These are phyloP conservation scores for Neosalanx taihuensis DNA, from an alignment of 2,797 vertebrate genomes.

Conservation along the genomic window DNA sequence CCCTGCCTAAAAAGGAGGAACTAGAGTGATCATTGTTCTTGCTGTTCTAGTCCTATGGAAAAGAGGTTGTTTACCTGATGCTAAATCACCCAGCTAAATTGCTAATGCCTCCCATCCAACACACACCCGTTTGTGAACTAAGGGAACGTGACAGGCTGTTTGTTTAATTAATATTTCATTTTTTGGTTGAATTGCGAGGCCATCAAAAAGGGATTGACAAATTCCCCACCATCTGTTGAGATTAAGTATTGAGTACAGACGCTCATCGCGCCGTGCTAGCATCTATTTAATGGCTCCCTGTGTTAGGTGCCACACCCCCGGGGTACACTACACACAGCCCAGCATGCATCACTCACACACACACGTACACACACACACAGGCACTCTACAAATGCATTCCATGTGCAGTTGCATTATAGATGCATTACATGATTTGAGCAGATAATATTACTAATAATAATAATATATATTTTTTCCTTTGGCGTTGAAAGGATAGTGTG, in stretches of 20 bases:
- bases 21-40: neutral
- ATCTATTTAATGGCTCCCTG: slow-evolving; percentile 42
- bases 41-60: slow-evolving; percentile 5
- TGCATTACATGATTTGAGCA: neutral
- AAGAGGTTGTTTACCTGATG: slow-evolving; percentile 14
- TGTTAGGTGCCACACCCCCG: slow-evolving; percentile 13
- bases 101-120: slow-evolving; percentile 14
- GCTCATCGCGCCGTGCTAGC: slow-evolving; percentile 27
- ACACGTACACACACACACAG: slow-evolving; percentile 15
- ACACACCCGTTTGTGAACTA: slow-evolving; percentile 29
- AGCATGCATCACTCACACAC: neutral
- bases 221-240: slow-evolving; percentile 55
- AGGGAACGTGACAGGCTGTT: slow-evolving; percentile 31
- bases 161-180: slow-evolving; percentile 44
- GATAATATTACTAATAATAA: no score
- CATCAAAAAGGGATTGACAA: slow-evolving; percentile 28
- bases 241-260: slow-evolving; percentile 61
- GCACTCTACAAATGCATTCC: neutral
- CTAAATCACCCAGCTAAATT: slow-evolving; percentile 18
- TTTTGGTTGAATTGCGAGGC: slow-evolving; percentile 27
- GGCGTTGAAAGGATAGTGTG: no score
- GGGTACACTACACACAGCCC: slow-evolving; percentile 14
- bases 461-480: no score
- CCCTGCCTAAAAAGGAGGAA: slow-evolving; percentile 15
- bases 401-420: neutral